phyloP scores from a whole-genome alignment of 2,888 invertebrate species.

The Hyposoter didymator region DNA sequence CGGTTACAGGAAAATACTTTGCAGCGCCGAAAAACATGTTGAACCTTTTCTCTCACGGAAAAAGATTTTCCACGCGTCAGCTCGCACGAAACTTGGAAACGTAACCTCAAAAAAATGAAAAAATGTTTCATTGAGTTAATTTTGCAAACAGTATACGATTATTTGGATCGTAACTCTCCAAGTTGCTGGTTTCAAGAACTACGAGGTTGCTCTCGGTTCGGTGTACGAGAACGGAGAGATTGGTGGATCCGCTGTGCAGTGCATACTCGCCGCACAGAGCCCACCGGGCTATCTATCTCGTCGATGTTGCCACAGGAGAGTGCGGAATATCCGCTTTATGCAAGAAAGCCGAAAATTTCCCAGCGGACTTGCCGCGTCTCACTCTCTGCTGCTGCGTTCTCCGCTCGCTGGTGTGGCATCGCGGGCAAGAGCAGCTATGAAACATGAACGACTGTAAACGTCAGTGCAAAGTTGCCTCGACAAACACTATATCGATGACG shows the following conservation, averaged over 20 bases:
- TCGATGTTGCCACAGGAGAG: constrained; percentile 65
- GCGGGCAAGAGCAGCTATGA: constrained; percentile 7
- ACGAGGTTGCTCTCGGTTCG: constrained; percentile 29
- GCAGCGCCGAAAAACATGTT: constrained; percentile 39
- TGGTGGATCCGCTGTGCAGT: constrained; percentile 15
- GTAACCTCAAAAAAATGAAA: neutral
- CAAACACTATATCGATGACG: constrained; percentile 39
- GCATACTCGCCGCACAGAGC: constrained; percentile 31
- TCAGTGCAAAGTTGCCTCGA: constrained; percentile 59
- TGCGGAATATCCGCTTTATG: constrained; percentile 69
- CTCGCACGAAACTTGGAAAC: no score
- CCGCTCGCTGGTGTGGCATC: neutral
- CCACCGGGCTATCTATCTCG: constrained; percentile 64
- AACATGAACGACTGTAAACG: constrained; percentile 53
- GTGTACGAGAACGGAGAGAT: constrained; percentile 14
- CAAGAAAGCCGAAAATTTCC: constrained; percentile 78
- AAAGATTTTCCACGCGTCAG: neutral
- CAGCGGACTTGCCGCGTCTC: constrained; percentile 76
- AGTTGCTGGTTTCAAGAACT: constrained; percentile 54
- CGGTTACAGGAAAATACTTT: constrained; percentile 3
- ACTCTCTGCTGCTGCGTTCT: constrained; percentile 16
- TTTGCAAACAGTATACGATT: constrained; percentile 18
- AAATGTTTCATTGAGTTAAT: constrained; percentile 21
- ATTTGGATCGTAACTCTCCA: constrained; percentile 43
- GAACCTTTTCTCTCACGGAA: neutral